phyloP scores from a whole-genome alignment of 2,797 vertebrate genomes.

The Clarias fuscus region DNA sequence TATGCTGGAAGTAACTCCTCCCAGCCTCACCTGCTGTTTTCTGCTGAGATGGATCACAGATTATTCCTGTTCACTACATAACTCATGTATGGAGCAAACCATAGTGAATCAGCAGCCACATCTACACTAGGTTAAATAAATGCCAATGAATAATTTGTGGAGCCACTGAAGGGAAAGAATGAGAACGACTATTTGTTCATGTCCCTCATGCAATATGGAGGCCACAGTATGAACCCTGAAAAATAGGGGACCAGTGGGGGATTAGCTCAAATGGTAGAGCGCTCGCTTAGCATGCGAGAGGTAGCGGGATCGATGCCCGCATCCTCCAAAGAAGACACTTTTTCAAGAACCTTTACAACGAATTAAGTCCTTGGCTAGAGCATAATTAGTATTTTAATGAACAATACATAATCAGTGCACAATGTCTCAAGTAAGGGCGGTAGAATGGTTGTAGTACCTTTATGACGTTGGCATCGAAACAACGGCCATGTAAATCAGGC shows the following conservation, averaged over 20 bases:
- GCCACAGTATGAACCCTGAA: no score
- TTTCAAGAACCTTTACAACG: neutral
- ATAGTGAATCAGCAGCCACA: neutral
- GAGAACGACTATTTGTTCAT: neutral
- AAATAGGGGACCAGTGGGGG: accelerated
- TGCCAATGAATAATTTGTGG: no score
- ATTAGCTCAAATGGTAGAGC: constrained; percentile 31
- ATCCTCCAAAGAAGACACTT: neutral
- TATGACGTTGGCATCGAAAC: neutral
- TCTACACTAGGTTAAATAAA: neutral
- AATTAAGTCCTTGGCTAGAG: neutral
- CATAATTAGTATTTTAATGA: no score
- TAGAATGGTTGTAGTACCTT: neutral
- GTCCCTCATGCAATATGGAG: no score
- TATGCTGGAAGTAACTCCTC: no score
- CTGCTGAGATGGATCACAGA: no score
- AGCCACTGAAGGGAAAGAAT: no score
- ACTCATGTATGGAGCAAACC: no score
- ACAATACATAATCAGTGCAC: no score
- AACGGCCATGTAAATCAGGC: neutral
- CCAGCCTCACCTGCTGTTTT: no score
- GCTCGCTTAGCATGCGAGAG: constrained; percentile 25
- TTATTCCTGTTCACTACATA: no score
- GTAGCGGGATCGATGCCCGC: constrained; percentile 2
- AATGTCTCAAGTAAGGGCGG: neutral